phyloP scores from a whole-genome alignment of 2,797 vertebrate genomes.

The Schizopygopsis pylzovi region DNA sequence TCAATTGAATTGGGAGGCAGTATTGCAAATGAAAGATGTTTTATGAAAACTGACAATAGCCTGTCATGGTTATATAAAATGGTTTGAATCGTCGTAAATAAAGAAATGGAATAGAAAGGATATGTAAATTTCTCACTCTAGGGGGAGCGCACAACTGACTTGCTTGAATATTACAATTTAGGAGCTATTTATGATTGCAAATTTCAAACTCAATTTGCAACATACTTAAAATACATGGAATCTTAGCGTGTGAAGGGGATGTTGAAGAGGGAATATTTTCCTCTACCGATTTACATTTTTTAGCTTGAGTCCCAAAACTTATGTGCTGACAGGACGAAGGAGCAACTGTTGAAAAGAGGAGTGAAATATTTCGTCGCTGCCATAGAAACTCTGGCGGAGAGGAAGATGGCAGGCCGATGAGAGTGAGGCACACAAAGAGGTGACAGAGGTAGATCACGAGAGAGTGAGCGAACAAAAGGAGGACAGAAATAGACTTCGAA shows the following conservation, averaged over 20 bases:
- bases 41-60: conserved; percentile 73
- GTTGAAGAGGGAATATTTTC: conserved; percentile 13
- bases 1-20: conserved; percentile 65
- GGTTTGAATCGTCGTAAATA: conserved; percentile 37
- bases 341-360: conserved; percentile 28
- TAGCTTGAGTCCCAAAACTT: conserved; percentile 28
- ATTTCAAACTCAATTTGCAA: conserved; percentile 38
- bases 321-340: conserved; percentile 24
- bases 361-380: conserved; percentile 45
- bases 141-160: conserved; percentile 15
- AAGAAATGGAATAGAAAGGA: conserved; percentile 41
- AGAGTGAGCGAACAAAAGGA: conserved; percentile 71
- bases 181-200: conserved; percentile 37
- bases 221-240: conserved; percentile 26
- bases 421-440: conserved; percentile 58
- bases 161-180: conserved; percentile 31
- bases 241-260: background rate
- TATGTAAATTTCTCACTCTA: conserved; percentile 31
- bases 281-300: conserved; percentile 30
- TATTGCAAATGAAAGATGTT: conserved; percentile 67
- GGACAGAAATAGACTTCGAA: conserved; percentile 62
- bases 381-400: conserved; percentile 28
- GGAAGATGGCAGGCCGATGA: conserved; percentile 58
- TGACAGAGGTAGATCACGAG: conserved; percentile 72
- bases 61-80: conserved; percentile 56